Evolutionary conservation across 2,888 invertebrate species (phyloP), one percentile per base, ranked within the genome.

Genomic region (Antheraea assamensis): DNA sequence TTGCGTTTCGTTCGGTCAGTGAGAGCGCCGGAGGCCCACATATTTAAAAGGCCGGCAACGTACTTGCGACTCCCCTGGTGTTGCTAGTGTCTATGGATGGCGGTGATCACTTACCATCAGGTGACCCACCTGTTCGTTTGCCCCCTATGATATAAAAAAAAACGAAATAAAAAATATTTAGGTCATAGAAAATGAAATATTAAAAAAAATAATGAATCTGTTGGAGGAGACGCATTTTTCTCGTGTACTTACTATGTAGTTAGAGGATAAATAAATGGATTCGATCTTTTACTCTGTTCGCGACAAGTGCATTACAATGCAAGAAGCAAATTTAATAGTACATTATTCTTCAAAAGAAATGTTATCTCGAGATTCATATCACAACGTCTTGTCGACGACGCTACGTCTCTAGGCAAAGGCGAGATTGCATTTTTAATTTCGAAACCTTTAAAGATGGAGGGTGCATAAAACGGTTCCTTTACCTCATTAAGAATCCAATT

Each of bases 401-500:
- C 64, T 47, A 71, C 21, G 19, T 64, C 66, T 58, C 24, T 35
- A 27, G 42, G n/a, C n/a, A 61, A 52, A 66, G 52, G 71, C 49
- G 52, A 68, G 68, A 71, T 71, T 71, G 74, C 74, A 66, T 74
- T 74, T 71, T 75, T 75, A 71, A 72, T 79, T 75, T 78, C 78
- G 78, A 82, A 80, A 82, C 80, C 86, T 81, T 77, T 79, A 83
- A 78, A 81, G 77, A 79, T 78, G 80, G 82, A 79, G 81, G 81
- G 87, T 87, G 87, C 89, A 88, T 87, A 87, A 89, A 90, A 90
- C 85, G 88, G 87, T 89, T 87, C 86, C 89, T 90, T 92, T 90
- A 87, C 87, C 86, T 92, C 91, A 91, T 92, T 92, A 91, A 85
- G 86, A 88, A 88, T 91, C 89, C 91, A 93, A 92, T 92, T 92